Conservation (phyloP, 2,113 vertebrate species). For the Rhea pennata region DNA sequence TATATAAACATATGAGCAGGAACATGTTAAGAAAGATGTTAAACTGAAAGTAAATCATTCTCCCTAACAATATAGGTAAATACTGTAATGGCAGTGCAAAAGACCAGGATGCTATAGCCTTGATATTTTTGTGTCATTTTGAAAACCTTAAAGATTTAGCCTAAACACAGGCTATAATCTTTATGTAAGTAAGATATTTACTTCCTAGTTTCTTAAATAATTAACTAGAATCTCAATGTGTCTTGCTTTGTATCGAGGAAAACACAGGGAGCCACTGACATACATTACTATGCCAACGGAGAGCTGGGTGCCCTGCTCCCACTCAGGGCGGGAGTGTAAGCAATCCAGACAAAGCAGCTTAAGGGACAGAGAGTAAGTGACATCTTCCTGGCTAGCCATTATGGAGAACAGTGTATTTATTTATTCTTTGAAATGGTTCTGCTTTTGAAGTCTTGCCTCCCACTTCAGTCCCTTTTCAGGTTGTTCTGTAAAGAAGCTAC, state of each 20-base stretch:
- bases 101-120: background rate
- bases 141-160: background rate
- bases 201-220: background rate
- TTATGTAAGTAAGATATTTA: background rate
- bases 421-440: background rate
- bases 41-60: background rate
- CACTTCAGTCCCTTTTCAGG: background rate
- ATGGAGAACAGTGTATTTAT: conserved; percentile 26
- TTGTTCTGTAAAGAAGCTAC: background rate
- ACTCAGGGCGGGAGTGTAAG: background rate
- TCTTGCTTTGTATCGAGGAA: background rate
- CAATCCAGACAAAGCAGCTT: conserved; percentile 26
- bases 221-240: background rate
- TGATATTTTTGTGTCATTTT: background rate
- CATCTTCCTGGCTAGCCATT: background rate
- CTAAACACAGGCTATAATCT: background rate
- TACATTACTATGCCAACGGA: background rate
- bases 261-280: background rate
- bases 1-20: background rate
- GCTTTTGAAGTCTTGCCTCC: background rate
- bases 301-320: background rate
- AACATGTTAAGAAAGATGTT: background rate
- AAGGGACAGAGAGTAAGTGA: conserved; percentile 38
- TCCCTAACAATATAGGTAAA: background rate
- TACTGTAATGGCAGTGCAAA: background rate